Conservation (phyloP, 2,888 invertebrate species). For the Cantharis nigra region DNA sequence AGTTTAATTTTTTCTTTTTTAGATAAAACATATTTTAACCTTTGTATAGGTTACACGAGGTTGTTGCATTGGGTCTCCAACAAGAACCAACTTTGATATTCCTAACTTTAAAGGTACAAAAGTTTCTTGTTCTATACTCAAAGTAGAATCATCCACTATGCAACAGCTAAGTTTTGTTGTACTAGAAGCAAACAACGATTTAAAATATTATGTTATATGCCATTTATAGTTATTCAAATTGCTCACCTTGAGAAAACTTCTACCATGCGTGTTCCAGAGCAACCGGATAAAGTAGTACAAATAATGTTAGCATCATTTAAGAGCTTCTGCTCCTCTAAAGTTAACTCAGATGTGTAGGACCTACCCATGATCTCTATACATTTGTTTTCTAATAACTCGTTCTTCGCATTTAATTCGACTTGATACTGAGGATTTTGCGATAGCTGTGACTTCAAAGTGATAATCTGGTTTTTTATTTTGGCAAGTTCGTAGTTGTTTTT, state of each 20-base stretch:
- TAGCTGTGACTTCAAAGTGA: background rate
- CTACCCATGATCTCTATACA: slow-evolving; percentile 16
- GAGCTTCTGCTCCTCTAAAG: slow-evolving; percentile 41
- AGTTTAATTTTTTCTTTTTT: background rate
- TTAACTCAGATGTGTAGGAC: slow-evolving; percentile 24
- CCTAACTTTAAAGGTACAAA: slow-evolving; percentile 79
- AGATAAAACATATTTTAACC: slow-evolving; percentile 53
- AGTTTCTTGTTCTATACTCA: slow-evolving; percentile 82
- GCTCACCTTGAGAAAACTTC: slow-evolving; percentile 40
- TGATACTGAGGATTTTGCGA: background rate
- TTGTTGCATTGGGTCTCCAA: slow-evolving; percentile 87
- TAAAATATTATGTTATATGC: background rate
- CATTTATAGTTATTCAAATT: background rate
- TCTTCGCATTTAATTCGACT: background rate
- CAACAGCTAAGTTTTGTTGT: slow-evolving; percentile 62
- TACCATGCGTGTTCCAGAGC: slow-evolving; percentile 34
- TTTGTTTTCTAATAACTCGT: background rate
- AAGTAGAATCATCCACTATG: slow-evolving; percentile 87
- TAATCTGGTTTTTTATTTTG: background rate
- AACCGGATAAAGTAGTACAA: slow-evolving; percentile 72
- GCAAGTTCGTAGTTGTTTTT: too few species aligned
- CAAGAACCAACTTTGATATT: slow-evolving; percentile 75
- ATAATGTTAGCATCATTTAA: slow-evolving; percentile 69
- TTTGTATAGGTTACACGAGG: slow-evolving; percentile 79
- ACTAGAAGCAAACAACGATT: background rate